Percentiles rank a stretch among this genome's conserved stretches.
Evolutionary conservation across 2,113 vertebrate species (phyloP).

Genomic region (Sinocyclocheilus grahami): DNA sequence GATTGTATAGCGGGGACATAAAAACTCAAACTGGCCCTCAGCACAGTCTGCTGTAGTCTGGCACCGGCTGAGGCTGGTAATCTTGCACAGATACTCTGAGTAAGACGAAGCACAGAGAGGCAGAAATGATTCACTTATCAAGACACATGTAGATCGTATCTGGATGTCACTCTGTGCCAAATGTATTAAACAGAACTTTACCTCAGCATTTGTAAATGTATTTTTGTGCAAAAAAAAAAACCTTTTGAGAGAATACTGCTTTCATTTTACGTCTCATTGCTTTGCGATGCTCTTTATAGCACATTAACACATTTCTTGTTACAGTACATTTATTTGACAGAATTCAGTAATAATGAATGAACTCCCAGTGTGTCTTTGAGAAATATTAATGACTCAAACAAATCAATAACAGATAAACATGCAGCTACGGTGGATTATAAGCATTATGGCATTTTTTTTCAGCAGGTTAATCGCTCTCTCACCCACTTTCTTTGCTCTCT

Average conservation of each 20-base stretch:
- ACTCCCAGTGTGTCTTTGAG: not conserved
- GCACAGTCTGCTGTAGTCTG: conserved; percentile 17
- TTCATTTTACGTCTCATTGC: not conserved
- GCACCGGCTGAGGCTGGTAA: not conserved
- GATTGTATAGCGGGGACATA: conserved; percentile 14
- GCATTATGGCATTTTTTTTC: not conserved
- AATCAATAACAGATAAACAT: conserved; percentile 1
- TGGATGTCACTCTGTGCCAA: not conserved
- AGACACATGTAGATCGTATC: conserved; percentile 7
- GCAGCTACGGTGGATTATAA: not conserved
- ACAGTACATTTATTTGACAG: not conserved
- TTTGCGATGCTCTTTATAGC: not conserved
- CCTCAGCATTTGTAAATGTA: not conserved
- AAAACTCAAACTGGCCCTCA: conserved; percentile 1
- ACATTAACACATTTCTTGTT: not conserved
- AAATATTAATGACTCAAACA: not conserved
- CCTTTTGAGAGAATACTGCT: not conserved
- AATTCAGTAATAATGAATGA: not conserved
- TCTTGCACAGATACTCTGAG: conserved; percentile 21
- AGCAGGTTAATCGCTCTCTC: not conserved
- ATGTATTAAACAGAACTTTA: conserved; percentile 4
- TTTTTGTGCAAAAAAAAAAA: not conserved
- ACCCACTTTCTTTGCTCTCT: conserved; percentile 41
- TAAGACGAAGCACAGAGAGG: not conserved
- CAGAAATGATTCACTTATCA: conserved; percentile 8